Evolutionary conservation across 2,888 invertebrate species (phyloP), one percentile per base, ranked within the genome.

Genomic region (Priocnemis perturbator): DNA sequence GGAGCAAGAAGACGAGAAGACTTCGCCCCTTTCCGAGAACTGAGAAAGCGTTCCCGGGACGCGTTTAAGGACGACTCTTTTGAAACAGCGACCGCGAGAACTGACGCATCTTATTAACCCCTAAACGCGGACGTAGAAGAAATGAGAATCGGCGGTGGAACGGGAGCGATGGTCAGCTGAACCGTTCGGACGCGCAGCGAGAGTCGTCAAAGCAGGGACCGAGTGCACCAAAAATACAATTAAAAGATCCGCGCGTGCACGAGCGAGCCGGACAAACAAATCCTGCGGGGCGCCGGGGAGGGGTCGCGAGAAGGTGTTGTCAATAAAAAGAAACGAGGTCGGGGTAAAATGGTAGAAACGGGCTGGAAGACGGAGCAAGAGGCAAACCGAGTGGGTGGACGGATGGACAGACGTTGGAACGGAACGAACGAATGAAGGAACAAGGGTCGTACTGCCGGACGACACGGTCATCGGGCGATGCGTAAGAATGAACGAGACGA

Each of bases 221-320:
- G 26, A n/a, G n/a, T n/a, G n/a, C n/a, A 26, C 7, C 26, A 7
- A 26, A 26, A 5, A 26, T 26, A 2, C 3, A 26, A 26, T 26
- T 5, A 26, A 26, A 5, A 26, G 26, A n/a, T n/a, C 26, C 26
- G 26, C 26, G 26, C 5, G 26, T 3, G 37, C 11, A 37, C 7
- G 7, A 37, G 37, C 37, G 37, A 37, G 11, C 37, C 37, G 37
- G 14, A 37, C 37, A 37, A 5, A 5, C 37, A 37, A 37, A 37
- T 2, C 2, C 50, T 5, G 9, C 45, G 48, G 60, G 9, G 19
- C 21, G 44, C 23, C 44, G 57, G n/a, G 44, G n/a, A 62, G 71
- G 71, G 71, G 71, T 77, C 71, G 69, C 71, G 69, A 70, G 68
- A n/a, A n/a, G 67, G 52, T 52, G 53, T 52, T 17, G 66, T 67